Conservation (phyloP, 2,888 invertebrate genomes). For the Zhengitettix transpicula region DNA sequence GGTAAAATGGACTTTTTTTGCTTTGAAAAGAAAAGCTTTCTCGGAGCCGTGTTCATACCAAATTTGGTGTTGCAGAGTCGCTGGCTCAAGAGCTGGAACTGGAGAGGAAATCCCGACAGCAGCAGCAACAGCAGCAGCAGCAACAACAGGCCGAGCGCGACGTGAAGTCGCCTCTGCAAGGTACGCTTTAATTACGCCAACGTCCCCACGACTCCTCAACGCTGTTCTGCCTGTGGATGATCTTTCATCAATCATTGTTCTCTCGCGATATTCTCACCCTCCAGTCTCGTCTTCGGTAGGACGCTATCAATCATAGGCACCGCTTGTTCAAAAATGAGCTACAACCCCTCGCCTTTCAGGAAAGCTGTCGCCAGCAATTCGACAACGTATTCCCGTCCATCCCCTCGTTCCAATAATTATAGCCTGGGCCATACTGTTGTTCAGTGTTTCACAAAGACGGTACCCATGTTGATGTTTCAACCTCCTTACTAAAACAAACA, state of each 20-base stretch:
- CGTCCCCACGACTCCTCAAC: background rate
- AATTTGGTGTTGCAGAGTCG: conserved; percentile 44
- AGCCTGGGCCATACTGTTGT: no score
- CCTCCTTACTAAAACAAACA: no score
- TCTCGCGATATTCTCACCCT: conserved; percentile 21
- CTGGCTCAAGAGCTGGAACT: conserved; percentile 74
- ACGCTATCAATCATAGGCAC: conserved; percentile 15
- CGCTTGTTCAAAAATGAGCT: background rate
- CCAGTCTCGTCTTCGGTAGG: conserved; percentile 1
- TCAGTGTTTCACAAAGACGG: no score
- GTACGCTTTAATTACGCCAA: conserved; percentile 21
- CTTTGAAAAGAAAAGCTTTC: no score
- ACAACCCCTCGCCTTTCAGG: no score
- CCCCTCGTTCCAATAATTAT: no score
- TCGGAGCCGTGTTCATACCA: conserved; percentile 19
- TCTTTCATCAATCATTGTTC: conserved; percentile 18
- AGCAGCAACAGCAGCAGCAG: conserved; percentile 16
- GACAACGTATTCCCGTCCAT: no score
- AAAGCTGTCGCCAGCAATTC: no score
- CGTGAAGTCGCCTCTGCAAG: conserved; percentile 72
- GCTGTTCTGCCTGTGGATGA: background rate
- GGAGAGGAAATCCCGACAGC: conserved; percentile 68
- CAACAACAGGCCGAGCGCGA: conserved; percentile 58
- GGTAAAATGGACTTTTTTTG: no score
- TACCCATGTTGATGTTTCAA: no score